A percentile compares a stretch with the other conserved stretches of the same genome.
phyloP scores from a whole-genome alignment of 2,888 invertebrate genomes.

The Synanthedon vespiformis region DNA sequence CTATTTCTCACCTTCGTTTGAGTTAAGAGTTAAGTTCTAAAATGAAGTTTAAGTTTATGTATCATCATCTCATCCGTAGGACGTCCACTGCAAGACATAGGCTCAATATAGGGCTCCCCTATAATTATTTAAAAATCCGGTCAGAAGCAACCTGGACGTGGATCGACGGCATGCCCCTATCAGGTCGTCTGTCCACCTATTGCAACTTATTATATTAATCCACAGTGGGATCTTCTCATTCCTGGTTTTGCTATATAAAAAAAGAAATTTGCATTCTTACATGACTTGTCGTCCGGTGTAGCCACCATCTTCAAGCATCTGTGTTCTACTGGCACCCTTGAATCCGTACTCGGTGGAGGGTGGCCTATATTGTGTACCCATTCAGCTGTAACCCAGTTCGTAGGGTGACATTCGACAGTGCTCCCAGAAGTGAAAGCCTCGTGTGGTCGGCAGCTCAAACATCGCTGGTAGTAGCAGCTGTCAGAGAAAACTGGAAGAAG shows the following conservation, averaged over 20 bases:
- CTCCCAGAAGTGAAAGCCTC: constrained; percentile 29
- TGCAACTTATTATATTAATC: too few relatives aligned
- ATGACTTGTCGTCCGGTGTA: constrained; percentile 55
- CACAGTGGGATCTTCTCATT: too few relatives aligned
- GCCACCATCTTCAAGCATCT: constrained; percentile 59
- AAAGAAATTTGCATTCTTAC: constrained; percentile 24
- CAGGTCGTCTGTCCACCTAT: too few relatives aligned
- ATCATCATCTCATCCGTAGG: too few relatives aligned
- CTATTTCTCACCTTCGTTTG: too few relatives aligned
- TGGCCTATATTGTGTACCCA: constrained; percentile 59
- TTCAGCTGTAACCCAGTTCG: constrained; percentile 51
- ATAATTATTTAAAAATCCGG: too few relatives aligned
- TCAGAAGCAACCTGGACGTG: too few relatives aligned
- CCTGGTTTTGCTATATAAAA: too few relatives aligned
- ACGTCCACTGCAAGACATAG: too few relatives aligned
- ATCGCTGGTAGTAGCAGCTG: constrained; percentile 49
- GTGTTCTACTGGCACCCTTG: constrained; percentile 48
- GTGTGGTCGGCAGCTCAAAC: constrained; percentile 47
- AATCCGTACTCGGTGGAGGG: constrained; percentile 51
- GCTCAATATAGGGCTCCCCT: too few relatives aligned
- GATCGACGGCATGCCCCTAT: too few relatives aligned
- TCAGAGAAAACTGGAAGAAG: constrained; percentile 35
- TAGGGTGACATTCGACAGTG: constrained; percentile 38
- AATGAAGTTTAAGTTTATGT: background rate
- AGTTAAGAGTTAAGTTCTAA: background rate